phyloP scores from a whole-genome alignment of 2,797 vertebrate genomes.

The Pipistrellus pipistrellus region DNA sequence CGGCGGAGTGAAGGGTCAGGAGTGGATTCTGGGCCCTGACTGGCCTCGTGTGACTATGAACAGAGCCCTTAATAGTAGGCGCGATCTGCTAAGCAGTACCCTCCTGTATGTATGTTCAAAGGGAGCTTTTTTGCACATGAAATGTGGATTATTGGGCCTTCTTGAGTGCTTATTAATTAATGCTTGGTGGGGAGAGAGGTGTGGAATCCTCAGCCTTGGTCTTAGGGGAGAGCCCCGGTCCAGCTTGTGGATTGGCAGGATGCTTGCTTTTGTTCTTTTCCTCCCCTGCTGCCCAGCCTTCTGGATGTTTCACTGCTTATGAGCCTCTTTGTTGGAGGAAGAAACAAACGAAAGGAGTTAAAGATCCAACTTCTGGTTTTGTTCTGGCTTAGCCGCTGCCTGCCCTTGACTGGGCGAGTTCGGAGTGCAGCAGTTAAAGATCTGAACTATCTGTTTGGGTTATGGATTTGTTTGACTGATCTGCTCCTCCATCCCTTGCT shows the following conservation, averaged over 20 bases:
- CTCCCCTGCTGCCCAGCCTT: constrained; percentile 44
- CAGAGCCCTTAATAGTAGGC: neutral
- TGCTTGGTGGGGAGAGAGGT: neutral
- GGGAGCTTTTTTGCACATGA: neutral
- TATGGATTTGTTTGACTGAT: neutral
- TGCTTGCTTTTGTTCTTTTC: constrained; percentile 53
- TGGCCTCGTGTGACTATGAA: neutral
- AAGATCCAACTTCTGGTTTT: constrained; percentile 47
- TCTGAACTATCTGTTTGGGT: neutral
- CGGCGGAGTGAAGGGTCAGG: constrained; percentile 17
- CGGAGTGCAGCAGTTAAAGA: neutral
- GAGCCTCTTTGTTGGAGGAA: constrained; percentile 64
- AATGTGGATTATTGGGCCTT: neutral
- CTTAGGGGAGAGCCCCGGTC: neutral
- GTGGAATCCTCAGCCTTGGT: neutral
- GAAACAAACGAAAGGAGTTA: constrained; percentile 62
- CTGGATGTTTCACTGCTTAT: constrained; percentile 54
- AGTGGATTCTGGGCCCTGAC: constrained; percentile 27
- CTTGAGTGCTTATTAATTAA: neutral
- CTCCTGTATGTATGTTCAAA: neutral
- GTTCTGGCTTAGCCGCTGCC: constrained; percentile 21
- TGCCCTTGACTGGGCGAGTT: neutral
- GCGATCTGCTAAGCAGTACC: neutral
- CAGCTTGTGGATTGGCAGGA: neutral
- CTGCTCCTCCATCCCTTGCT: neutral